Evolutionary conservation across 2,888 invertebrate species (phyloP).

Genomic region (Anorthoa munda): DNA sequence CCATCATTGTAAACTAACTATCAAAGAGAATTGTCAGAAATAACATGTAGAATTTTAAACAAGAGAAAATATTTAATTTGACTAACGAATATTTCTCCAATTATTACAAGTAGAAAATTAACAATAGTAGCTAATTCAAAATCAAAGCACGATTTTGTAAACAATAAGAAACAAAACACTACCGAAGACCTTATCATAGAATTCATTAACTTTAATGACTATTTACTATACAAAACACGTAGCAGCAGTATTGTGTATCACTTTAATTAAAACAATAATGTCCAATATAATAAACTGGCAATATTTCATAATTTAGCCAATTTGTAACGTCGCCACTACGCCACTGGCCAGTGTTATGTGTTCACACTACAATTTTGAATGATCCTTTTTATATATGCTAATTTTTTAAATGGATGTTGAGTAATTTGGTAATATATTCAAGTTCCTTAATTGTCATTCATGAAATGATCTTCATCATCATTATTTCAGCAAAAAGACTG

Average conservation of each 20-base stretch:
- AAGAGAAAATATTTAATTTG: too few species aligned
- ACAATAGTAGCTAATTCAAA: conserved; percentile 13
- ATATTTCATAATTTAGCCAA: conserved; percentile 69
- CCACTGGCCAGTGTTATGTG: conserved; percentile 10
- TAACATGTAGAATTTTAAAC: too few species aligned
- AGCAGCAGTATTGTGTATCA: conserved; percentile 52
- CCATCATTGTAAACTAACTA: too few species aligned
- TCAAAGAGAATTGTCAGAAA: too few species aligned
- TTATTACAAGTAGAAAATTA: not conserved
- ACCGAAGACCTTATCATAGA: conserved; percentile 31
- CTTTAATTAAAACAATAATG: conserved; percentile 68
- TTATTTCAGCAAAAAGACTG: too few species aligned
- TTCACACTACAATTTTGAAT: conserved; percentile 23
- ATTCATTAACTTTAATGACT: conserved; percentile 61
- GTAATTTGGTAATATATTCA: conserved; percentile 1
- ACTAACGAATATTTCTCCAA: not conserved
- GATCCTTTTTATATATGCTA: conserved; percentile 14
- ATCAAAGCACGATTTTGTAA: conserved; percentile 12
- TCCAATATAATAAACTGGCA: conserved; percentile 53
- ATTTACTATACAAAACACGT: conserved; percentile 54
- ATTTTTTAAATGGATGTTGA: conserved; percentile 23
- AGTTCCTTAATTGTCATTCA: not conserved
- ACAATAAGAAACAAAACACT: conserved; percentile 44
- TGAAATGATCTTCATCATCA: too few species aligned
- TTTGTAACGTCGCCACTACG: conserved; percentile 51